These are phyloP conservation scores for Agriopis marginaria DNA, from an alignment of 2,888 invertebrate species.

Conservation along the genomic window DNA sequence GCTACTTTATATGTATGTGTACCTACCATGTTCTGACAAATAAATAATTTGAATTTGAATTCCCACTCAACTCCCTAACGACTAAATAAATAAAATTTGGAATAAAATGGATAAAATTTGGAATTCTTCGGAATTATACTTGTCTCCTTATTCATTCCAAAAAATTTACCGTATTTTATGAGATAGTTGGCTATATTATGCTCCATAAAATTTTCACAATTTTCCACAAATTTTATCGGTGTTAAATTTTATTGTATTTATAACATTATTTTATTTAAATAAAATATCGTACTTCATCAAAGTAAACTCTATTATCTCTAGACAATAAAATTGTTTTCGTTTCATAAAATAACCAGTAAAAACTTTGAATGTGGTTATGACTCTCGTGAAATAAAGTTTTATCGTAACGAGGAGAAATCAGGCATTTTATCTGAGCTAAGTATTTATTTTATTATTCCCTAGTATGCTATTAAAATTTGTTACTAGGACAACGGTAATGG, in stretches of 20 bases:
- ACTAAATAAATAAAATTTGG: no score
- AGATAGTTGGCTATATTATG: no score
- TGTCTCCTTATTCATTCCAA: no score
- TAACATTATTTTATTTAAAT: not conserved
- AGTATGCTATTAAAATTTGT: not conserved
- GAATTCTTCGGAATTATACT: no score
- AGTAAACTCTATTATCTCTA: slow-evolving; percentile 13
- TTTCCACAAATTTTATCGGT: not conserved
- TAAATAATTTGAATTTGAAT: no score
- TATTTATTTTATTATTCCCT: not conserved
- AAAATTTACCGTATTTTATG: no score
- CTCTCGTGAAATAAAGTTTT: slow-evolving; percentile 12
- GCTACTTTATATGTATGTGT: no score
- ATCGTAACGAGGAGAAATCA: not conserved
- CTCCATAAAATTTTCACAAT: not conserved
- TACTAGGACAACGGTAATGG: no score
- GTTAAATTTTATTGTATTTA: not conserved
- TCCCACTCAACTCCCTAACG: no score
- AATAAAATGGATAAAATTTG: no score
- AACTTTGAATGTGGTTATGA: slow-evolving; percentile 13
- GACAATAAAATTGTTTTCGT: slow-evolving; percentile 22
- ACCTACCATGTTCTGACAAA: no score
- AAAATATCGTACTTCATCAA: slow-evolving; percentile 14
- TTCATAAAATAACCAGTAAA: slow-evolving; percentile 17
- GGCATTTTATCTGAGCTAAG: not conserved